Evolutionary conservation across 92 coral and sea anemone genomes (phyloP).

Genomic region (Phymanthus crucifer): DNA sequence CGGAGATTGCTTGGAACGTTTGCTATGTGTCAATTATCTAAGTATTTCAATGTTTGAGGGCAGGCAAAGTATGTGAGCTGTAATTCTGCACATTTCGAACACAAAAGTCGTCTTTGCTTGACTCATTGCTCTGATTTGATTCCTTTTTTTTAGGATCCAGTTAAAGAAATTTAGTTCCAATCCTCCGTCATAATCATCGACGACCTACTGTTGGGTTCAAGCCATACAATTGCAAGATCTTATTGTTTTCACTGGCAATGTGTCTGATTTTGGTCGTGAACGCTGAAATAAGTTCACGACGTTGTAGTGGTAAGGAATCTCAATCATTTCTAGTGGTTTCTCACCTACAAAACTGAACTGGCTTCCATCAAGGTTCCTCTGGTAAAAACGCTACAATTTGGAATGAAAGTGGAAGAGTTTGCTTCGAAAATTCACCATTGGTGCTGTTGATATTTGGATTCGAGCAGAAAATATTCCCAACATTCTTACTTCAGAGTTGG

Average conservation of each 20-base stretch:
- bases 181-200: neutral
- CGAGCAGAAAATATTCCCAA: neutral
- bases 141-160: neutral
- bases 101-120: constrained; percentile 19
- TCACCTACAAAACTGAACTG: neutral
- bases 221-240: neutral
- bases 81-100: constrained; percentile 14
- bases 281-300: neutral
- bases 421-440: constrained; percentile 18
- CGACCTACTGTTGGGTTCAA: neutral
- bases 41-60: constrained; percentile 68
- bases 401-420: neutral
- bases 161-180: neutral
- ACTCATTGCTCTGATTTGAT: constrained; percentile 1
- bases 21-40: constrained; percentile 91
- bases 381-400: neutral
- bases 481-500: neutral
- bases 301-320: constrained; percentile 13
- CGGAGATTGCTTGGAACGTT: constrained; percentile 58
- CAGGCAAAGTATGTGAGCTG: constrained; percentile 56
- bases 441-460: constrained; percentile 10
- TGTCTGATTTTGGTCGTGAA: neutral
- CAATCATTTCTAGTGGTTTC: constrained; percentile 11
- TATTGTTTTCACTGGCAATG: constrained; percentile 2
- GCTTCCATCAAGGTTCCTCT: neutral